Evolutionary conservation across 2,113 vertebrate species (phyloP), one percentile per base, ranked within the genome.

Genomic region (Macquaria australasica): DNA sequence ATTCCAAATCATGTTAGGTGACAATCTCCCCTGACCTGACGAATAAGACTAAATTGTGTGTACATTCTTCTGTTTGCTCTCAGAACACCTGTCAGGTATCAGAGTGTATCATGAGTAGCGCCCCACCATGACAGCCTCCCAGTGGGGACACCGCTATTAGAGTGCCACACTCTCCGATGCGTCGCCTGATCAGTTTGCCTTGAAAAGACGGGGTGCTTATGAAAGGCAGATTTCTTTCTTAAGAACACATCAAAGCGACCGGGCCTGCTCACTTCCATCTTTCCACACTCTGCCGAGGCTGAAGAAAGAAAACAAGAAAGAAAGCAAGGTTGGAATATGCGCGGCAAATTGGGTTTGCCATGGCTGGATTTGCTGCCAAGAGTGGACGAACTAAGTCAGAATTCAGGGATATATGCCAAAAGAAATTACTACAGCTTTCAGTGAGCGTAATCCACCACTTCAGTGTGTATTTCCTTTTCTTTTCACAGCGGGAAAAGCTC

Each of bases 181-280:
- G 64, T 84, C 20, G 60, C 69, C 93, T 87, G 87, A 94, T 94
- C 88, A 88, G 89, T 70, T 86, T 37, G 80, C 48, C 51, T 77
- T 87, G 91, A 88, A 91, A 84, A 73, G 67, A 80, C 55, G 59
- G 73, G 67, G 43, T 60, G 88, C 86, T 89, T 91, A 84, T 84
- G 81, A 93, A 93, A 93, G 90, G 90, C 87, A 86, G 77, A 90
- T 89, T 92, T 91, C 82, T 92, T 89, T 86, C 88, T 87, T 89
- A 88, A 92, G 88, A 94, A 90, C 86, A 94, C 94, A 94, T 95
- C 94, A 95, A 94, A 92, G 88, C 58, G 15, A 81, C 34, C 64
- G 14, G 85, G 64, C 82, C 82, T 21, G 81, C 87, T 87, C 83
- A 34, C 82, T 91, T 90, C 79, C 87, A 75, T 80, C 79, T 72